These are phyloP conservation scores for Spodoptera littoralis DNA, from an alignment of 2,888 invertebrate species.

Conservation along the genomic window DNA sequence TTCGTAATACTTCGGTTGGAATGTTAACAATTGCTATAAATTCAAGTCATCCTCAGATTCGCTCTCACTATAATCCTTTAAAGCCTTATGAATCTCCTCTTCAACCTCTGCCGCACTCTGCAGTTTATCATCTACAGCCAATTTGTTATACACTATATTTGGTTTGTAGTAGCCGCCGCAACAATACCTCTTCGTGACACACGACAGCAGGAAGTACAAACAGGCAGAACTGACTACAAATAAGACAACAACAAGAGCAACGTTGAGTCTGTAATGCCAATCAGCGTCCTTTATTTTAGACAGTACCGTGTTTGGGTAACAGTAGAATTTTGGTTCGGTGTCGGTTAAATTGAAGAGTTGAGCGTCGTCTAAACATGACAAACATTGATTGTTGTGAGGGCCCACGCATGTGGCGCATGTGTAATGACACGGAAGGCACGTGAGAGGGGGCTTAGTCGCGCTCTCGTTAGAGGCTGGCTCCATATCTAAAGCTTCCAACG, in stretches of 20 bases:
- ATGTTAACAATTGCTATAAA: conserved; percentile 76
- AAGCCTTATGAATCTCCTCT: conserved; percentile 81
- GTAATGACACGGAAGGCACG: conserved; percentile 92
- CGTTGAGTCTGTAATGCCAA: conserved; percentile 83
- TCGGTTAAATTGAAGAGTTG: conserved; percentile 82
- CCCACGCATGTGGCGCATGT: conserved; percentile 92
- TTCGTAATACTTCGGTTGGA: conserved; percentile 73
- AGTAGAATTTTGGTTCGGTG: conserved; percentile 80
- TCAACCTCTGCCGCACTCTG: conserved; percentile 81
- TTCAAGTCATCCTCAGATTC: conserved; percentile 82
- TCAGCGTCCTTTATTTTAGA: conserved; percentile 79
- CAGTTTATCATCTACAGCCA: conserved; percentile 79
- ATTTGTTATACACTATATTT: conserved; percentile 80
- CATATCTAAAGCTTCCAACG: conserved; percentile 80
- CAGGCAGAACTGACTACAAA: conserved; percentile 70
- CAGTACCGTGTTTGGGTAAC: conserved; percentile 84
- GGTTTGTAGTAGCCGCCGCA: conserved; percentile 72
- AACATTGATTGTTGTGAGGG: conserved; percentile 91
- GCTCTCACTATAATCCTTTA: conserved; percentile 79
- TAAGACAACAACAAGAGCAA: conserved; percentile 76
- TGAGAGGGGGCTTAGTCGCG: conserved; percentile 68
- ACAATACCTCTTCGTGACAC: conserved; percentile 70
- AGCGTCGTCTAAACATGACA: conserved; percentile 91
- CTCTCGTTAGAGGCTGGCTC: conserved; percentile 65
- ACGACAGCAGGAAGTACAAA: conserved; percentile 70